A percentile compares a stretch with the other conserved stretches of the same genome.
Conservation (phyloP, 2,888 invertebrate genomes). For the Ochropacha duplaris region DNA sequence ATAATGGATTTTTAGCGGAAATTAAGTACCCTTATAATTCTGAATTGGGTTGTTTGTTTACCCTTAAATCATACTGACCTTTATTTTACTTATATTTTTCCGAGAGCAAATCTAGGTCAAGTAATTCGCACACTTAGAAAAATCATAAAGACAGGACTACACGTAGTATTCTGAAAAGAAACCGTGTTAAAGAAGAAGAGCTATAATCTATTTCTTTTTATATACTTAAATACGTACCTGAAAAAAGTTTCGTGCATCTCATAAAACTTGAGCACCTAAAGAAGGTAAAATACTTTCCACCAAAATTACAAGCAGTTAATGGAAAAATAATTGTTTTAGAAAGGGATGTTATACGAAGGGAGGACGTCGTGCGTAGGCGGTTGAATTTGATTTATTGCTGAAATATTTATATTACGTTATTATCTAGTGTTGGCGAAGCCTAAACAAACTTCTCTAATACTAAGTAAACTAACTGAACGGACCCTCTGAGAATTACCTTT, state of each 20-base stretch:
- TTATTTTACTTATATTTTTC: neutral
- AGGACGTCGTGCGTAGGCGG: neutral
- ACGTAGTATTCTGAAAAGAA: neutral
- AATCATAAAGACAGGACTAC: too few species aligned
- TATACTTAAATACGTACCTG: neutral
- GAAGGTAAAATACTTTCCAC: neutral
- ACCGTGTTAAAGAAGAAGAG: neutral
- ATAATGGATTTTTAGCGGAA: slow-evolving; percentile 61
- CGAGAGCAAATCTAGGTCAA: neutral
- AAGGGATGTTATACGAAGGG: neutral
- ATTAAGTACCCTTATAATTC: slow-evolving; percentile 48
- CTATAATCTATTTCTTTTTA: neutral
- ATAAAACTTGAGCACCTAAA: neutral
- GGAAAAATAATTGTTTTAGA: slow-evolving; percentile 4
- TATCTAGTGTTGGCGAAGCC: slow-evolving; percentile 62
- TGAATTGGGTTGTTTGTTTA: neutral
- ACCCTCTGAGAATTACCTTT: slow-evolving; percentile 66
- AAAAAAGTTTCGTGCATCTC: neutral
- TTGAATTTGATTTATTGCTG: slow-evolving; percentile 52
- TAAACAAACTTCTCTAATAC: slow-evolving; percentile 72
- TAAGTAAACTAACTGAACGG: slow-evolving; percentile 66
- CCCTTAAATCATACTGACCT: neutral
- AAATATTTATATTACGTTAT: slow-evolving; percentile 71
- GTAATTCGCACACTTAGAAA: too few species aligned
- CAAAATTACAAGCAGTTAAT: slow-evolving; percentile 2